Conservation (phyloP, 2,797 vertebrate genomes). For the Cuniculus paca region DNA sequence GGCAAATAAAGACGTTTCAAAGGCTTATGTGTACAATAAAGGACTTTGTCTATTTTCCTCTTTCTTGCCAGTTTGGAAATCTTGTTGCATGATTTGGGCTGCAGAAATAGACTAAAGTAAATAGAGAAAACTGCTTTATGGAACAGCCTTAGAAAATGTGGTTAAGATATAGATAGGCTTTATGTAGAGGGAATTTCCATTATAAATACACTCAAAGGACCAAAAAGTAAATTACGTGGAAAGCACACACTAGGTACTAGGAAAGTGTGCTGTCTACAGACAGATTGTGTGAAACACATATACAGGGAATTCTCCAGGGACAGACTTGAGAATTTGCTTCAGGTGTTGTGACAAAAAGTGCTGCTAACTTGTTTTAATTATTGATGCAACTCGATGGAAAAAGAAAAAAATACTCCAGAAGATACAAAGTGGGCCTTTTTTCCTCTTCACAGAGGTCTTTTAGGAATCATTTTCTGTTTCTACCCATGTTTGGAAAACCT, state of each 20-base stretch:
- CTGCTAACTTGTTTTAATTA: conserved; percentile 40
- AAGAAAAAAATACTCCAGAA: not conserved
- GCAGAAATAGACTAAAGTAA: conserved; percentile 54
- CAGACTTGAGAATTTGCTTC: not conserved
- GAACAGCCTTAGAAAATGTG: conserved; percentile 49
- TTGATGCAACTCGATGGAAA: conserved; percentile 48
- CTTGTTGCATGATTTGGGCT: not conserved
- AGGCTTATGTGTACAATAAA: not conserved
- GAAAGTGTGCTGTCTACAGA: not conserved
- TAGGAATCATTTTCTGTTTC: not conserved
- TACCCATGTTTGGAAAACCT: conserved; percentile 7
- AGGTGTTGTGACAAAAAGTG: not conserved
- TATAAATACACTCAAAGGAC: not conserved
- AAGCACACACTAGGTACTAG: conserved; percentile 1
- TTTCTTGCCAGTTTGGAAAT: conserved; percentile 52
- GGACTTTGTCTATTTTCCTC: conserved; percentile 21
- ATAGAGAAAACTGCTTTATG: conserved; percentile 2
- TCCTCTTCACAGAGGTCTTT: not conserved
- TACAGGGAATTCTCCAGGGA: not conserved
- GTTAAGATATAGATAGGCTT: conserved; percentile 36
- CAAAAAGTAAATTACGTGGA: conserved; percentile 1
- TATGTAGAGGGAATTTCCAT: conserved; percentile 50
- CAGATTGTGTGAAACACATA: not conserved
- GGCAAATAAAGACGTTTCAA: not conserved
- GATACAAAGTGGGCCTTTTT: conserved; percentile 60